Percentiles rank a stretch among this genome's conserved stretches.
phyloP scores from a whole-genome alignment of 2,113 vertebrate genomes.

The Strix uralensis region DNA sequence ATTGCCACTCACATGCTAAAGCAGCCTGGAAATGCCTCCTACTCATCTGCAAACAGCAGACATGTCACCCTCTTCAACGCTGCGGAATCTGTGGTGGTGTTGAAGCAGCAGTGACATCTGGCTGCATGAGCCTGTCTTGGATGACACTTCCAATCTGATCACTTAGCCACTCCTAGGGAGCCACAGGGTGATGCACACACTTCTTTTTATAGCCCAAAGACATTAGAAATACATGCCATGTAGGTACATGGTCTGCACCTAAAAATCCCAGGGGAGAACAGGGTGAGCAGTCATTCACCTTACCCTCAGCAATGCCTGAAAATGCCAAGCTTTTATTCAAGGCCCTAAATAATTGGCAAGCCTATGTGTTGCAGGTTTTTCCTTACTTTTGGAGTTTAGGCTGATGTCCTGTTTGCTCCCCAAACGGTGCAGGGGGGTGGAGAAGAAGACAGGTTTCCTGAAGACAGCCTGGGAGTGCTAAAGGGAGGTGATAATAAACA shows the following conservation, averaged over 20 bases:
- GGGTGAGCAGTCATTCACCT: neutral
- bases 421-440: neutral
- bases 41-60: neutral
- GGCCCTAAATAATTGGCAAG: neutral
- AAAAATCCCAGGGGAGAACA: neutral
- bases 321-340: neutral
- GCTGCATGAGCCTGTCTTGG: neutral
- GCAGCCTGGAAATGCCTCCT: neutral
- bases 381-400: neutral
- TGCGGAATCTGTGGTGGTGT: neutral
- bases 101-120: neutral
- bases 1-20: neutral
- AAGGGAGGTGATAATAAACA: neutral
- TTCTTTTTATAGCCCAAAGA: neutral
- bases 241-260: neutral
- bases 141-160: neutral
- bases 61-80: neutral
- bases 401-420: neutral
- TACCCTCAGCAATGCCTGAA: neutral
- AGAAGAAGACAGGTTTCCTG: neutral
- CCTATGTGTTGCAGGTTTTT: neutral
- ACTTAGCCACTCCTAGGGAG: neutral
- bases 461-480: neutral
- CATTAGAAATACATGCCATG: neutral
- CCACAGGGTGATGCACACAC: neutral